phyloP scores from a whole-genome alignment of 2,113 vertebrate species.

The Bos javanicus region DNA sequence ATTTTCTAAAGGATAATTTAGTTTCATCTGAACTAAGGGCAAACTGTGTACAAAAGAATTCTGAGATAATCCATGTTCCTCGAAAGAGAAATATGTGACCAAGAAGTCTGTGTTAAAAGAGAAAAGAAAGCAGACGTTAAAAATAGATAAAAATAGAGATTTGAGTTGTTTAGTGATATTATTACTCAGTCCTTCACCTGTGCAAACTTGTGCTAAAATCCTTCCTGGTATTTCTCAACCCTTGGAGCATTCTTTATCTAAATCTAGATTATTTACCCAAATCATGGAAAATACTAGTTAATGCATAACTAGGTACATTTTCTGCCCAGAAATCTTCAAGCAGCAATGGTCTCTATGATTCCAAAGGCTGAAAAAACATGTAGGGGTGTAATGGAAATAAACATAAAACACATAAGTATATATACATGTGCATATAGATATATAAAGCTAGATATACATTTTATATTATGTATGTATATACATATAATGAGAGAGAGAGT shows the following conservation, averaged over 20 bases:
- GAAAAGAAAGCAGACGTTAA: slow-evolving; percentile 50
- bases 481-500: neutral
- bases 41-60: slow-evolving; percentile 36
- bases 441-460: neutral
- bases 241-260: neutral
- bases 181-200: neutral
- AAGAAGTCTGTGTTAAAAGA: slow-evolving; percentile 9
- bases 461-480: neutral
- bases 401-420: neutral
- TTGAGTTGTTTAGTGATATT: neutral
- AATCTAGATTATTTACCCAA: neutral
- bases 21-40: slow-evolving; percentile 50
- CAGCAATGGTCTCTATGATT: neutral
- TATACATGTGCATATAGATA: accelerated
- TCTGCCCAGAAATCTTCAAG: neutral
- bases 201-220: neutral
- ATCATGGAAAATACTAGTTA: neutral
- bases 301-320: neutral
- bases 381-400: accelerated
- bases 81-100: neutral
- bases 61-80: neutral
- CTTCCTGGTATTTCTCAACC: neutral
- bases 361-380: neutral
- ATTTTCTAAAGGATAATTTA: slow-evolving; percentile 44
- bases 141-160: neutral